These are phyloP conservation scores for Aricia artaxerxes DNA, from an alignment of 2,888 invertebrate genomes.

Conservation along the genomic window DNA sequence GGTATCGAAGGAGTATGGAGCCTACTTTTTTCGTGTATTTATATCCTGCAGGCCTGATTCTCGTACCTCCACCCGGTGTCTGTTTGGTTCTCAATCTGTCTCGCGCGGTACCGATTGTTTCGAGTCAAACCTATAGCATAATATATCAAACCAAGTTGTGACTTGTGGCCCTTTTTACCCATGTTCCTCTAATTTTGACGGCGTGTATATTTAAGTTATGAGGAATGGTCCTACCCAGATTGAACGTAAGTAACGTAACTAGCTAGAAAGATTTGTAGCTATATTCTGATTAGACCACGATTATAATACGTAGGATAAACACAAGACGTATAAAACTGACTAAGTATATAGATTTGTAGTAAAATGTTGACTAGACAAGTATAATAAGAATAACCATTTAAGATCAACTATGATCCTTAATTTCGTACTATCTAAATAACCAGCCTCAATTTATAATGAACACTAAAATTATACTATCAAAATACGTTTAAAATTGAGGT, in stretches of 20 bases:
- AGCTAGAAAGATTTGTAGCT: too few species aligned
- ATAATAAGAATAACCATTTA: not conserved
- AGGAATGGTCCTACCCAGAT: not conserved
- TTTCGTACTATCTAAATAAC: not conserved
- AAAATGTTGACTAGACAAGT: not conserved
- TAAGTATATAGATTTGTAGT: too few species aligned
- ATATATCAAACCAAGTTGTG: too few species aligned
- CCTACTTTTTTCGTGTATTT: not conserved
- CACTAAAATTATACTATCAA: not conserved
- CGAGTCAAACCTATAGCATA: not conserved
- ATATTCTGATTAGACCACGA: not conserved
- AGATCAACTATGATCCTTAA: not conserved
- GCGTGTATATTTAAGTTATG: not conserved
- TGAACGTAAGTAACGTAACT: not conserved
- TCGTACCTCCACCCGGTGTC: not conserved
- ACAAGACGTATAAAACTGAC: too few species aligned
- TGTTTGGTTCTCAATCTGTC: not conserved
- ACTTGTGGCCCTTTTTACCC: too few species aligned
- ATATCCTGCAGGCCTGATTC: not conserved
- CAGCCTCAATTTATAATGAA: not conserved
- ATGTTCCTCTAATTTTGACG: too few species aligned
- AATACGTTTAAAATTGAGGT: constrained; percentile 7
- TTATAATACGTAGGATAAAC: not conserved
- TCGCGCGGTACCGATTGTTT: not conserved
- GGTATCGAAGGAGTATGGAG: not conserved